Evolutionary conservation across 2,797 vertebrate species (phyloP), one percentile per base, ranked within the genome.

Genomic region (Danio jaintianensis): DNA sequence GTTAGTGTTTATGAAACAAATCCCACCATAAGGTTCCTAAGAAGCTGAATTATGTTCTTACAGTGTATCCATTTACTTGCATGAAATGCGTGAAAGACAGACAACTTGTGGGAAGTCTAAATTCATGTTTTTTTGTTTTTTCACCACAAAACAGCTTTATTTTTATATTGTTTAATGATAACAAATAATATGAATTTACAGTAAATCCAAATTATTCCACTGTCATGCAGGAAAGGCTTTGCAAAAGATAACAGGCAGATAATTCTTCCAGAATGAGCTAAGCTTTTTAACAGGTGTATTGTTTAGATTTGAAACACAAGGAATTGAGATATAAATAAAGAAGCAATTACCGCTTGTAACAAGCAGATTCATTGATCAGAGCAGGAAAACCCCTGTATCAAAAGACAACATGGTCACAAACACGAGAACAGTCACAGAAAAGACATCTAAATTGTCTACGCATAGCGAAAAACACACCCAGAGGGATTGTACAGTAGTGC

Each of bases 341-440:
- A 96, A 95, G 95, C 95, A 96, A 96, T 96, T 96, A 96, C 96
- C 94, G 95, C 95, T 96, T 94, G 93, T 95, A 96, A 95, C 95
- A 96, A 96, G 95, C 96, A 96, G 96, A 94, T 94, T 94, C 94
- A 96, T 96, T 95, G 92, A 95, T 94, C 96, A 96, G 95, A 94
- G 94, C 95, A 94, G 94, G 94, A 93, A 95, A 95, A 95, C 91
- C 93, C 96, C 96, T 96, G 96, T 95, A 96, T 96, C 94, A 95
- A 96, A 95, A 96, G 94, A 96, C 95, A 96, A 96, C 95, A 96
- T 95, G 93, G 93, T 96, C 94, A 96, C 95, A 95, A 92, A 91
- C 62, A 83, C 36, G 89, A 83, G 62, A 85, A 87, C 79, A 82
- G 66, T 77, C 79, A 94, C 93, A 93, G 93, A 86, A 90, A 94